Conservation (phyloP, 2,797 vertebrate species). For the Premnoplex brunnescens region DNA sequence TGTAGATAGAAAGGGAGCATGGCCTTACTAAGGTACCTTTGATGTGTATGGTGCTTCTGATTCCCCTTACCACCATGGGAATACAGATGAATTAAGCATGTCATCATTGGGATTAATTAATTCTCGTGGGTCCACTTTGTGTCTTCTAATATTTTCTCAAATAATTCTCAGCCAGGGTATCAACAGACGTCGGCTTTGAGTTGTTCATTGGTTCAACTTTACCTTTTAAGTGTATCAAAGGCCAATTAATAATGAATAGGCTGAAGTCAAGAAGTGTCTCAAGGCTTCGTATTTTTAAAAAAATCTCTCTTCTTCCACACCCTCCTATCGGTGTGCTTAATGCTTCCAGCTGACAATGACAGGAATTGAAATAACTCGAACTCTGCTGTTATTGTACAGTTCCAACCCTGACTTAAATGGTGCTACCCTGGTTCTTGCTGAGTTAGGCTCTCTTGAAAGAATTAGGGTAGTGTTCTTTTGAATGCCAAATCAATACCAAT, state of each 20-base stretch:
- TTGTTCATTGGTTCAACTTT: not conserved
- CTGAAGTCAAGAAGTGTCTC: not conserved
- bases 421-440: slow-evolving; percentile 1
- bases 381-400: not conserved
- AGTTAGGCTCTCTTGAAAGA: not conserved
- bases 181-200: not conserved
- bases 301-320: not conserved
- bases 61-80: not conserved
- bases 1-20: not conserved
- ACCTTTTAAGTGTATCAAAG: not conserved
- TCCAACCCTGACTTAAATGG: not conserved
- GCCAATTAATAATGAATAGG: not conserved
- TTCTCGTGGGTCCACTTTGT: not conserved
- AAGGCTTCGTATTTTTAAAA: not conserved
- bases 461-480: not conserved
- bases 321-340: not conserved
- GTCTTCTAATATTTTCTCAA: not conserved
- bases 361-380: not conserved
- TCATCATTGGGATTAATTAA: not conserved
- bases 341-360: not conserved
- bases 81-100: not conserved
- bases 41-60: not conserved
- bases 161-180: not conserved
- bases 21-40: not conserved
- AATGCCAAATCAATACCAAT: slow-evolving; percentile 49